These are phyloP conservation scores for Caenorhabditis tropicalis DNA, from an alignment of 1,140 invertebrate species.

Conservation along the genomic window DNA sequence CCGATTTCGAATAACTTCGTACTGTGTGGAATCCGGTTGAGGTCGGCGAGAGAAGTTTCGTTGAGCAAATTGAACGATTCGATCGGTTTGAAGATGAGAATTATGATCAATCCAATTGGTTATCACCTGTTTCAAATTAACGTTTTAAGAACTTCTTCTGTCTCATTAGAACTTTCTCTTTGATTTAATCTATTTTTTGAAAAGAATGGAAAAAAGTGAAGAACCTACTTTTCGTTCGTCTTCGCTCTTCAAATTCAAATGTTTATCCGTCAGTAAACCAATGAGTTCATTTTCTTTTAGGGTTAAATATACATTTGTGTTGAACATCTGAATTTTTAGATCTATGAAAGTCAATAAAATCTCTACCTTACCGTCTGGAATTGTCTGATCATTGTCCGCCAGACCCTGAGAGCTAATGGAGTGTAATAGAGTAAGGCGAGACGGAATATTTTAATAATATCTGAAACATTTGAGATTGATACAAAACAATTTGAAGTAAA, in stretches of 20 bases:
- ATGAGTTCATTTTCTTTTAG: conserved; percentile 30
- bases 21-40: conserved; percentile 3
- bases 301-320: conserved; percentile 16
- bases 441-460: conserved; percentile 8
- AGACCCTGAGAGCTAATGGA: background rate
- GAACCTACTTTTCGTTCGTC: background rate
- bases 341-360: background rate
- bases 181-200: no score
- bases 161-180: no score
- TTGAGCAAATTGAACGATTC: background rate
- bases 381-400: conserved; percentile 5
- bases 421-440: conserved; percentile 8
- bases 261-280: conserved; percentile 15
- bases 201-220: no score
- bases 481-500: background rate
- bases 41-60: background rate
- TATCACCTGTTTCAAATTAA: background rate
- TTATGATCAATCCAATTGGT: conserved; percentile 12
- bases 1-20: conserved; percentile 2
- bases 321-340: background rate
- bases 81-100: conserved; percentile 10
- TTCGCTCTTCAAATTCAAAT: conserved; percentile 16
- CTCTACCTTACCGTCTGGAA: background rate
- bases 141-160: background rate
- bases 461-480: background rate